Evolutionary conservation across 92 coral and sea anemone genomes (phyloP), one percentile per base, ranked within the genome.

Genomic region (Galaxea fascicularis): DNA sequence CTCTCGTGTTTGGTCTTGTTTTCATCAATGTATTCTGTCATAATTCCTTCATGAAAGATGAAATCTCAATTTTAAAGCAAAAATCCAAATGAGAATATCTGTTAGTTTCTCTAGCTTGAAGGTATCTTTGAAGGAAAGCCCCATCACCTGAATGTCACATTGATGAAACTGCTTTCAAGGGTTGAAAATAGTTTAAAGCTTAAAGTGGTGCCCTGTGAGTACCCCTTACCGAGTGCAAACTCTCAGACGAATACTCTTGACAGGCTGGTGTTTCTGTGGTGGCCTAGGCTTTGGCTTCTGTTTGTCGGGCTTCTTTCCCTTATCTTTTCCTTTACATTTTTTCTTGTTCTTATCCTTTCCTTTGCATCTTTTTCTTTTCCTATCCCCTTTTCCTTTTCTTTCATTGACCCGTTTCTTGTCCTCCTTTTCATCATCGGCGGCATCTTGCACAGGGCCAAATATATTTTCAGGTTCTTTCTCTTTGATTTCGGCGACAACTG

Each of bases 221-320:
- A 12, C 20, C 22, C 10, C 92, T 70, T 78, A 90, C 93, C 83
- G 72, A 13, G 93, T 81, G 76, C 93, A 90, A 17, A 86, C 84
- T 46, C 81, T 86, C 68, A 90, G 31, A 49, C 56, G 68, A 35
- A 90, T 70, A 41, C 81, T 65, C 45, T 68, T 62, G 18, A 87
- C 88, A 10, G 86, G 87, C 65, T 91, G 78, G 16, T 74, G 76
- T 56, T 87, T 90, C 21, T 79, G 87, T 44, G 82, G 82, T 22
- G 11, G 11, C 66, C 47, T 76, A 18, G 80, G 80, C 52, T 25
- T 54, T 30, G 86, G 70, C 71, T 15, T 67, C 18, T 52, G 51
- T 8, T 52, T 62, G 16, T 62, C 44, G 0, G 52, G 25, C 12
- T 24, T 52, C 66, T 29, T 80, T 8, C 12, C 18, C 47, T 66